These are phyloP conservation scores for Leptinotarsa defecta DNA, from an alignment of 1,140 invertebrate species.

Conservation along the genomic window DNA sequence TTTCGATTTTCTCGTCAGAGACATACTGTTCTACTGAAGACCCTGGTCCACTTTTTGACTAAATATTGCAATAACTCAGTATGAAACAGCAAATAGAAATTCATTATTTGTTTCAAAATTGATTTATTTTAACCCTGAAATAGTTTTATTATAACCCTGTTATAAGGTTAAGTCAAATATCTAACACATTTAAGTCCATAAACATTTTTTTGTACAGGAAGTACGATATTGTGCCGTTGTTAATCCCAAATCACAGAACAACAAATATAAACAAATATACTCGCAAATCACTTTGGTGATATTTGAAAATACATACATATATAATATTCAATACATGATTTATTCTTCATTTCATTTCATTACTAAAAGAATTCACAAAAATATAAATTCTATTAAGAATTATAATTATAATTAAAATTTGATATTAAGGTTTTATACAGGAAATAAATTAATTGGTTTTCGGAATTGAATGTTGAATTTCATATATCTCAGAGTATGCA, in stretches of 20 bases:
- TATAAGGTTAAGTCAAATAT: slow-evolving; percentile 9
- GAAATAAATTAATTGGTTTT: no score
- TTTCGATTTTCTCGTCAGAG: slow-evolving; percentile 35
- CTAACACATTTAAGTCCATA: slow-evolving; percentile 5
- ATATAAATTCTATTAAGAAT: no score
- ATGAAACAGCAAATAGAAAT: slow-evolving; percentile 22
- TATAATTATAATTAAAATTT: no score
- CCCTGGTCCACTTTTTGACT: slow-evolving; percentile 50
- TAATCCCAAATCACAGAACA: slow-evolving; percentile 7
- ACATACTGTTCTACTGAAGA: slow-evolving; percentile 31
- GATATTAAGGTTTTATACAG: no score
- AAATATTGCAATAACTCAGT: slow-evolving; percentile 19
- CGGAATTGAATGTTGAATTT: no score
- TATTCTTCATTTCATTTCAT: no score
- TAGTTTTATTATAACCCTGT: slow-evolving; percentile 27
- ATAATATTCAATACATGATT: no score
- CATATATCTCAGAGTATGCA: no score
- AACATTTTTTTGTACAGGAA: slow-evolving; percentile 10
- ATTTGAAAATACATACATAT: no score
- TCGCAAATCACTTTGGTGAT: no score
- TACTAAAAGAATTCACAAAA: no score
- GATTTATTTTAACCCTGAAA: slow-evolving; percentile 43
- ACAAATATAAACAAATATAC: no score
- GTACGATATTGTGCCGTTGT: background rate
- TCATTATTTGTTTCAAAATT: slow-evolving; percentile 8